These are phyloP conservation scores for Odontomyia ornata DNA, from an alignment of 2,888 invertebrate genomes.

Conservation along the genomic window DNA sequence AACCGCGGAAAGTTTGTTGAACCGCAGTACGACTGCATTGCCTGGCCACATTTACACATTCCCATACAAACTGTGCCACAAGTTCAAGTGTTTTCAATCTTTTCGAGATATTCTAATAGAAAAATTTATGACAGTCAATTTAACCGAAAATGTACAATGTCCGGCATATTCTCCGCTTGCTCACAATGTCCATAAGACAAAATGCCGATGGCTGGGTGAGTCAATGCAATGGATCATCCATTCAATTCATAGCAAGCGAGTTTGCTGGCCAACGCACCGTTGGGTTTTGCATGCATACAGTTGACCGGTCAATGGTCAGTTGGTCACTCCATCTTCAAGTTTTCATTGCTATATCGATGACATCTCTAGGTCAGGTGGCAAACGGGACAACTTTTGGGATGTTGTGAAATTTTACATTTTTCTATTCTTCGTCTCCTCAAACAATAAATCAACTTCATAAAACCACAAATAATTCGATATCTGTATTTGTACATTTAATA, in stretches of 20 bases:
- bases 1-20: not conserved
- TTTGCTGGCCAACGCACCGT: not conserved
- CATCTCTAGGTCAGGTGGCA: constrained; percentile 9
- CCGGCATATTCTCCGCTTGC: too few species aligned
- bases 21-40: not conserved
- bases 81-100: constrained; percentile 36
- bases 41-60: not conserved
- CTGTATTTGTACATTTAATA: too few species aligned
- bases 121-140: constrained; percentile 49
- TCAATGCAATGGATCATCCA: too few species aligned
- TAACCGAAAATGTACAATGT: constrained; percentile 41
- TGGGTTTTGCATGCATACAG: not conserved
- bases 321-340: constrained; percentile 28
- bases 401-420: too few species aligned
- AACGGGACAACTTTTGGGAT: not conserved
- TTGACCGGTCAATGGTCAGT: constrained; percentile 41
- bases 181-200: not conserved
- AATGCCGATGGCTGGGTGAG: not conserved
- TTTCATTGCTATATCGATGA: constrained; percentile 35
- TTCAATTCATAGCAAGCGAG: not conserved
- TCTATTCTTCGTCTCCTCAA: too few species aligned
- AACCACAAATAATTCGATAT: too few species aligned
- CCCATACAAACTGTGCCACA: constrained; percentile 11
- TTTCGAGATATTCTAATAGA: constrained; percentile 24
- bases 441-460: too few species aligned